Base-by-base conservation (phyloP, 2,797 vertebrate genomes). In the Staurois parvus region DNA sequence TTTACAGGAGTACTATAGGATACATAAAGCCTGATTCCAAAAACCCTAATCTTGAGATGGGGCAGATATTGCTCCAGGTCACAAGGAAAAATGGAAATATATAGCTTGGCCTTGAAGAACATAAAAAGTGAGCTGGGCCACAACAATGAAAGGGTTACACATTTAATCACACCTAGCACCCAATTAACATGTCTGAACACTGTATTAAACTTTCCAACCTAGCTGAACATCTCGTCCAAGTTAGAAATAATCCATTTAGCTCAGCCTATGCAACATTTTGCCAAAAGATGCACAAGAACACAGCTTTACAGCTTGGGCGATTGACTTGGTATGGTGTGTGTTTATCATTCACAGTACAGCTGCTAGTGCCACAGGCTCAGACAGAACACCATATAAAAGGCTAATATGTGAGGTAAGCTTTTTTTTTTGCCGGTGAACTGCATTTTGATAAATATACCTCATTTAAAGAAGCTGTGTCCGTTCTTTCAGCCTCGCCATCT, bases 391-490 rank as follows among this genome's bases (percentile, higher is more conserved):
- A 26, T 67, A 75, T 75, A 30, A 75, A 83, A 74, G 34, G 81
- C 28, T 67, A 75, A 67, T 67, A 59, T 66, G 28, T 83, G 37
- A 82, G 80, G 59, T 48, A 48, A 81, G 79, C 52, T 72, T 72
- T 81, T 81, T 45, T 45, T 59, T 32, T 68, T 30, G 17, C 19
- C 42, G 69, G 73, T 34, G 64, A 26, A 67, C 59, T 64, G 59
- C 37, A 74, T 83, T 83, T 75, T 83, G 72, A 81, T 73, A 81
- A 81, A 81, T 81, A 81, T 42, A 67, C 72, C 80, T 74, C 34
- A 64, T 74, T 75, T 56, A 84, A 48, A 74, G 75, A 70, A 77
- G 74, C 75, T 67, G 66, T 84, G 66, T 77, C 72, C 83, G 59
- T 52, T 85, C 21, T 79, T 59, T 26, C 59, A 37, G 68, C 62